Base-by-base conservation (phyloP, 2,797 vertebrate genomes). In the Malacoraja senta region DNA sequence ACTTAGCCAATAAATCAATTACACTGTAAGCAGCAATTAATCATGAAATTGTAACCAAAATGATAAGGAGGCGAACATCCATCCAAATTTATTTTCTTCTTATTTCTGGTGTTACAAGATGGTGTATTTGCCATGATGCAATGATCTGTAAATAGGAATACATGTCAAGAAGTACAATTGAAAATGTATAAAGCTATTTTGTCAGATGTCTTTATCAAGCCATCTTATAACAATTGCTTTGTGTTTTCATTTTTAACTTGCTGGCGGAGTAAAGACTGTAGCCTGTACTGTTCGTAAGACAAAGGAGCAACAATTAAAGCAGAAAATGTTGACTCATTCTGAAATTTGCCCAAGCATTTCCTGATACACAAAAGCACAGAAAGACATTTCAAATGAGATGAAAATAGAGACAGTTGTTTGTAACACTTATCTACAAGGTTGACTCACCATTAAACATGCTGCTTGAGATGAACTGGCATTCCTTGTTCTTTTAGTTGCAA, bases 201-300 rank as follows among this genome's bases (percentile, higher is more conserved):
- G 84, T 68, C 8, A 19, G n/a, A 19, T 68, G 68, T 3, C 32
- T 35, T 68, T 32, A 9, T 88, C 32, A 88, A 88, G 17, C 7
- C 12, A 88, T 15, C 35, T 68, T 8, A 68, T 6, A 88, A 68
- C n/a, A 68, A 21, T 68, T 88, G 63, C 84, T 68, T 88, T 88
- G 84, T 88, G n/a, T 88, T 88, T 88, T 88, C 61, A 35, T 88
- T 88, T 63, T 88, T 88, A 88, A 88, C 84, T 32, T 88, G 84
- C 61, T 88, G 61, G 71, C 24, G 58, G 58, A 61, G 8, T 65
- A 32, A 68, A 35, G 35, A 19, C 63, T 35, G 63, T 35, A 88
- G n/a, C 61, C n/a, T 63, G n/a, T 68, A 35, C 17, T 88, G 84
- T 88, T 88, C 84, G 19, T 88, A 35, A 68, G 21, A 88, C 84